Percentiles rank a stretch among this genome's conserved stretches.
phyloP scores from a whole-genome alignment of 2,797 vertebrate species.

The Thripadectes ignobilis region DNA sequence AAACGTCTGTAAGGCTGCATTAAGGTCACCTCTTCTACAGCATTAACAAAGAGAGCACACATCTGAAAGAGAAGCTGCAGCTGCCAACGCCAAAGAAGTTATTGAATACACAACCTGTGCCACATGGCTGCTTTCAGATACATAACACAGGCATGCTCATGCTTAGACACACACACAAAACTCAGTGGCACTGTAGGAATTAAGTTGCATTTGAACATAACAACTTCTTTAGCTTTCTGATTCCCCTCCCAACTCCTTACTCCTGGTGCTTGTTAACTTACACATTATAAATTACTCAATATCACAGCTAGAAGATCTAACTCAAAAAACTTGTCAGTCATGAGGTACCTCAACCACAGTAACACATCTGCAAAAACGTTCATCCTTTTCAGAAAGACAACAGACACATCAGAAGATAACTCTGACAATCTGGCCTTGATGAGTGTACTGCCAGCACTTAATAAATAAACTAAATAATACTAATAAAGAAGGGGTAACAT shows the following conservation, averaged over 20 bases:
- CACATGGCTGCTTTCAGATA: background rate
- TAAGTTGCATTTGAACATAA: background rate
- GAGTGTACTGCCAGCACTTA: background rate
- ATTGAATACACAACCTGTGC: rapidly evolving
- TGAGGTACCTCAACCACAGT: background rate
- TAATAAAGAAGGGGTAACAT: background rate
- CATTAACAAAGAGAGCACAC: background rate
- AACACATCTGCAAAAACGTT: background rate
- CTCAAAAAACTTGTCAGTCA: background rate
- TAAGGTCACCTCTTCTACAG: background rate
- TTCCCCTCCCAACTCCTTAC: background rate
- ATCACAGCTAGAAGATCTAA: background rate
- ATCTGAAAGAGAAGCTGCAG: background rate
- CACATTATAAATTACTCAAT: background rate
- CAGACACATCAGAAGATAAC: background rate
- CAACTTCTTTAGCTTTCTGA: background rate
- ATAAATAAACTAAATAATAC: background rate
- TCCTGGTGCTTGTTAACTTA: background rate
- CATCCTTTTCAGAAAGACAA: background rate
- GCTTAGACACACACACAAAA: background rate
- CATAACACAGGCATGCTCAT: background rate
- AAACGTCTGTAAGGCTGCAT: background rate
- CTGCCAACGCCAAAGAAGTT: background rate
- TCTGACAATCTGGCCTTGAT: background rate
- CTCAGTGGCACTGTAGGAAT: background rate